A percentile compares a stretch with the other conserved stretches of the same genome.
Evolutionary conservation across 2,113 vertebrate species (phyloP).

Genomic region (Callipepla squamata): DNA sequence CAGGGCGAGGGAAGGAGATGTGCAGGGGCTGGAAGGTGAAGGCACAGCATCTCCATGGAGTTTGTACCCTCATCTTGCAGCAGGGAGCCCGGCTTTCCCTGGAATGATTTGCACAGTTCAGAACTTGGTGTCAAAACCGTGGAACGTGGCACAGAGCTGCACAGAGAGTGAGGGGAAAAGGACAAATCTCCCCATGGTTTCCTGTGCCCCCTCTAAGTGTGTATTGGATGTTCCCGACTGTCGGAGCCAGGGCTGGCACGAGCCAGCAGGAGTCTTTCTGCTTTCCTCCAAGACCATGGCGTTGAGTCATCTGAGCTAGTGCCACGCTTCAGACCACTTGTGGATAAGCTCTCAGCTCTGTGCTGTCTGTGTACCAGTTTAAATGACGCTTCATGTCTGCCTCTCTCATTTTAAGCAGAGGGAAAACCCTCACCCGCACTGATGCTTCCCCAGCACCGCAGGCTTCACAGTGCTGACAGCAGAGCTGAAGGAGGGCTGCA

Average conservation of each 20-base stretch:
- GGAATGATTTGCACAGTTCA: not conserved
- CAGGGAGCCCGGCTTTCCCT: not conserved
- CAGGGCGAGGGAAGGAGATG: not conserved
- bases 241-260: too few species aligned
- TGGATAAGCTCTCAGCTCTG: conserved; percentile 19
- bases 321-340: conserved; percentile 17
- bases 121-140: not conserved
- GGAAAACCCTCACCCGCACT: fast-evolving
- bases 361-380: not conserved
- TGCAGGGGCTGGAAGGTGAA: not conserved
- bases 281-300: not conserved
- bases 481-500: not conserved
- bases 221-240: not conserved
- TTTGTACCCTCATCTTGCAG: not conserved
- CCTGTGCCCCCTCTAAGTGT: not conserved
- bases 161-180: not conserved
- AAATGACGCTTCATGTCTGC: not conserved
- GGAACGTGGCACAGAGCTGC: fast-evolving
- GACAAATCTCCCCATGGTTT: not conserved
- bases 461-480: not conserved
- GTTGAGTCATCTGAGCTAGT: not conserved
- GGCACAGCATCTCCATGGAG: not conserved
- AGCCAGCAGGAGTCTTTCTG: not conserved
- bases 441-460: fast-evolving
- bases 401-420: not conserved